Evolutionary conservation across 2,888 invertebrate genomes (phyloP).

Genomic region (Uropetala carovei): DNA sequence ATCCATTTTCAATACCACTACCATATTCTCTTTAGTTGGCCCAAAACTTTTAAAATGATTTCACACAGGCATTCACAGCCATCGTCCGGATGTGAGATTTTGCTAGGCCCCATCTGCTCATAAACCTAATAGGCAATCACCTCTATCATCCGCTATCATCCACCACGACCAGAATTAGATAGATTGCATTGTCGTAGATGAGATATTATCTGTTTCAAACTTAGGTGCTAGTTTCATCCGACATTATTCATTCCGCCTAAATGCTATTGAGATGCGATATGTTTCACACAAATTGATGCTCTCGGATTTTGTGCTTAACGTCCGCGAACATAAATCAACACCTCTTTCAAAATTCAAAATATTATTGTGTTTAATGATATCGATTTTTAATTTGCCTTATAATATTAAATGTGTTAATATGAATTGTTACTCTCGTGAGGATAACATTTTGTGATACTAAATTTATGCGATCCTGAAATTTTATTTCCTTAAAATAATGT

Average conservation of each 20-base stretch:
- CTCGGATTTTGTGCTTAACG: neutral
- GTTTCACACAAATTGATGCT: neutral
- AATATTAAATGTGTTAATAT: no score
- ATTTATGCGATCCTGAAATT: no score
- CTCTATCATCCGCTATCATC: slow-evolving; percentile 20
- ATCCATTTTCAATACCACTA: no score
- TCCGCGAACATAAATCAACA: no score
- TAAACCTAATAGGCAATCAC: neutral
- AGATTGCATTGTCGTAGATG: neutral
- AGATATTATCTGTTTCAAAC: neutral
- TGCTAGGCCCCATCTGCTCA: neutral
- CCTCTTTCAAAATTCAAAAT: no score
- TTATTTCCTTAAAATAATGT: no score
- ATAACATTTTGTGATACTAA: no score
- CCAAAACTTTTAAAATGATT: no score
- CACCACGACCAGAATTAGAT: neutral
- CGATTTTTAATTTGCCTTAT: no score
- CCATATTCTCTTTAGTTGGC: no score
- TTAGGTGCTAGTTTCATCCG: neutral
- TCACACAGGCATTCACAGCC: neutral
- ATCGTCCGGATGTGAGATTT: neutral
- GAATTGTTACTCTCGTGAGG: no score
- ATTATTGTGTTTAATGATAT: no score
- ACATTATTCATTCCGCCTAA: neutral
- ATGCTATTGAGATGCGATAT: neutral